Evolutionary conservation across 2,797 vertebrate genomes (phyloP), one percentile per base, ranked within the genome.

Genomic region (Chrosomus eos): DNA sequence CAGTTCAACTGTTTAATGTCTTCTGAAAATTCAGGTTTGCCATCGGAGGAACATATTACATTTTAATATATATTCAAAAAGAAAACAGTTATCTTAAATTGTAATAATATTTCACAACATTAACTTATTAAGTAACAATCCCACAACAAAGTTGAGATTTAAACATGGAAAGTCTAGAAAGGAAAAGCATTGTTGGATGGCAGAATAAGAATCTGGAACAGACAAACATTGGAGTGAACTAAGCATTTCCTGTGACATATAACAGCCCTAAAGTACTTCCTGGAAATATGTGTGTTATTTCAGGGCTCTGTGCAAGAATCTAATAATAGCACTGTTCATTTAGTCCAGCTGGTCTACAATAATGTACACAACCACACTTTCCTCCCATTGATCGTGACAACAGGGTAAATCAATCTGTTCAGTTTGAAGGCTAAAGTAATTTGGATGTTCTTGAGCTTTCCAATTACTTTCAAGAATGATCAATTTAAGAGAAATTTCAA

Each of bases 401-500:
- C 13, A 2, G 48, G 48, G 31, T 23, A 78, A 62, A 28, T 21
- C n/a, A 31, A 43, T 31, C 36, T 2, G n/a, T 43, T 79, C 3
- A 3, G 38, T 64, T 64, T 66, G 18, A 77, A 26, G 55, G 36
- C 60, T 77, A 77, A 77, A 77, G 74, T 40, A 3, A 60, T 77
- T 77, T 60, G 23, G 55, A 60, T 40, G 23, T 77, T 19, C 23
- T 36, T 60, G 2, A 26, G 14, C 74, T 60, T 77, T 77, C 8
- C 28, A 77, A 67, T 70, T 11, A 40, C 48, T 38, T 67, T 67
- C 31, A 81, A 26, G 28, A 67, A 55, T 48, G 36, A 62, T 76
- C 28, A 67, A 76, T 45, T 74, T 48, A 74, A 79, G 64, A 43
- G 3, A 45, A 21, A 64, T 64, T 14, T 21, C 8, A 40, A 64